Conservation (phyloP, 2,797 vertebrate species). For the Enteromius mattozi region DNA sequence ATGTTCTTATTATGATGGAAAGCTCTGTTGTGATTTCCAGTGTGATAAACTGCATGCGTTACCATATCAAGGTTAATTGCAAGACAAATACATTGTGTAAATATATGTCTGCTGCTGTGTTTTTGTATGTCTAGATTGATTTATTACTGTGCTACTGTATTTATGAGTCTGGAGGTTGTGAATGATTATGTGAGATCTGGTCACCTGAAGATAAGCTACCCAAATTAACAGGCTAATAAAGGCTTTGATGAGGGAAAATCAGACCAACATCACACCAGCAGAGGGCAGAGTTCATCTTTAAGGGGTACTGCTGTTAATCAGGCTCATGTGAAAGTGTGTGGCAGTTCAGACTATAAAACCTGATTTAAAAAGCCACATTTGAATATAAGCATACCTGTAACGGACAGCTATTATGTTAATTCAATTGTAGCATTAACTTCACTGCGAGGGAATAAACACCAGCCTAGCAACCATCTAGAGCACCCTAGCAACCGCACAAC, state of each 20-base stretch:
- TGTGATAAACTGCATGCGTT: background rate
- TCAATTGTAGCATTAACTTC: background rate
- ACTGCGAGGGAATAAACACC: background rate
- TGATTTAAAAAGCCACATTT: background rate
- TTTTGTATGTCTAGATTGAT: slow-evolving; percentile 1
- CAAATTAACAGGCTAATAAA: background rate
- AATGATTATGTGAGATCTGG: slow-evolving; percentile 6
- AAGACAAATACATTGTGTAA: background rate
- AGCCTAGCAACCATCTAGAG: background rate
- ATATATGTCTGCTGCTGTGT: background rate
- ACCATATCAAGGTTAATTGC: background rate
- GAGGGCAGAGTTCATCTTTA: slow-evolving; percentile 13
- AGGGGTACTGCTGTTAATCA: background rate
- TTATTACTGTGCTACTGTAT: slow-evolving; percentile 17
- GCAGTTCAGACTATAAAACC: background rate
- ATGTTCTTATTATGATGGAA: background rate
- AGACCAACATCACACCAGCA: background rate
- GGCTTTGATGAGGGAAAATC: background rate
- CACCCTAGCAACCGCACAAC: background rate
- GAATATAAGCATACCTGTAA: background rate
- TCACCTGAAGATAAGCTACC: slow-evolving; percentile 4
- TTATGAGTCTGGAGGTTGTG: slow-evolving; percentile 6
- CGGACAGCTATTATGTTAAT: background rate
- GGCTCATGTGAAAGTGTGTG: background rate
- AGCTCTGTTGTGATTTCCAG: background rate